These are phyloP conservation scores for Sitta carolinensis DNA, from an alignment of 2,797 vertebrate genomes.

Conservation along the genomic window DNA sequence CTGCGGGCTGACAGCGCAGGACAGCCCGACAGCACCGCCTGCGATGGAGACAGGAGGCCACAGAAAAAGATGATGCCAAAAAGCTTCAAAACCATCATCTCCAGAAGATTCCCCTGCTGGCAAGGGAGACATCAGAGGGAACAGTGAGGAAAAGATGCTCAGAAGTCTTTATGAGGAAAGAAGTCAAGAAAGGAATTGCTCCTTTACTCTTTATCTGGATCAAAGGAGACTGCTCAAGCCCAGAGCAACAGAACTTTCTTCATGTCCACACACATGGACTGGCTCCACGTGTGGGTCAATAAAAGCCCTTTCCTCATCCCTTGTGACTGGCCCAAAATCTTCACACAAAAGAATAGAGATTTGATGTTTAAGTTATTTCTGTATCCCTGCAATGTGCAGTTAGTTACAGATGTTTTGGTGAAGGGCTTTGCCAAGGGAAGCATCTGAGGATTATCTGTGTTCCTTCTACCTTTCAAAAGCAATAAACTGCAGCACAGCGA, in stretches of 20 bases:
- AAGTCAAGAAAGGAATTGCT: accelerated
- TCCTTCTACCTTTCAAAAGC: background rate
- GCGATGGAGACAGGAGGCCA: background rate
- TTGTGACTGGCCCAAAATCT: background rate
- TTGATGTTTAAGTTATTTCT: background rate
- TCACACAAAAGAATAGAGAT: background rate
- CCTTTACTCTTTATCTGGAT: accelerated
- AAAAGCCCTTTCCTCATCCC: background rate
- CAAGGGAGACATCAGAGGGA: background rate
- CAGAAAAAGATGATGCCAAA: conserved; percentile 1
- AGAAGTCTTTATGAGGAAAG: background rate
- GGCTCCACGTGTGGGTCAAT: background rate
- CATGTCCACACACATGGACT: background rate
- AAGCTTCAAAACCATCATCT: background rate
- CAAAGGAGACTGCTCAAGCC: background rate
- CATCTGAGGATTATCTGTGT: background rate
- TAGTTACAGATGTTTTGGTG: too few species aligned
- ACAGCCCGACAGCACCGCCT: background rate
- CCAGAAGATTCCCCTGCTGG: background rate
- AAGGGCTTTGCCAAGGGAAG: background rate
- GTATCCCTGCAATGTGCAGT: accelerated
- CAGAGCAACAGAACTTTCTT: background rate
- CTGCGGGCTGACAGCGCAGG: accelerated
- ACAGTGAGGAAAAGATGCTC: background rate
- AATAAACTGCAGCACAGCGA: background rate